Percentiles rank a stretch among this genome's conserved stretches.
Conservation (phyloP, 2,888 invertebrate genomes). For the Habrosyne pyritoides region DNA sequence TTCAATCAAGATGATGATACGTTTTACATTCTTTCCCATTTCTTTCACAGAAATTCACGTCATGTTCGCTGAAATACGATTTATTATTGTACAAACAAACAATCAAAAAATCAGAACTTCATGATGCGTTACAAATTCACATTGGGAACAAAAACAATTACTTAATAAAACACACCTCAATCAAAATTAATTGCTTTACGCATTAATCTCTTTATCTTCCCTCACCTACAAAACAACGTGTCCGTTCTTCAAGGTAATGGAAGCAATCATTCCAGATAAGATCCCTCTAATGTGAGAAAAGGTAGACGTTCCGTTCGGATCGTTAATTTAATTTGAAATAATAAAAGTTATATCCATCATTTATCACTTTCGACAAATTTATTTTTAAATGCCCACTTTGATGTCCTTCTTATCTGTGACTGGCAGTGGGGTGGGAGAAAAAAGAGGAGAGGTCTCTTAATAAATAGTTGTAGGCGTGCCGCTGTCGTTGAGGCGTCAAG, state of each 20-base stretch:
- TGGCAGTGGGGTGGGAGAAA: constrained; percentile 59
- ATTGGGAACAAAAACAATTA: constrained; percentile 80
- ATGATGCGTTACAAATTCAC: constrained; percentile 69
- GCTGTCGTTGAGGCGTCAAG: constrained; percentile 64
- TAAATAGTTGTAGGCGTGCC: constrained; percentile 71
- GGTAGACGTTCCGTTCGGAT: constrained; percentile 74
- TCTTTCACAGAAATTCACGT: no score
- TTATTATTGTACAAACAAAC: constrained; percentile 26
- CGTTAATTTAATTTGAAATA: constrained; percentile 83
- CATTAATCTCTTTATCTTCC: constrained; percentile 81
- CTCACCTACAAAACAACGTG: constrained; percentile 78
- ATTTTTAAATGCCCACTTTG: constrained; percentile 80
- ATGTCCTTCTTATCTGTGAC: constrained; percentile 74
- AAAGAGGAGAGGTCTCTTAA: constrained; percentile 58
- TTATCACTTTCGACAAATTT: constrained; percentile 84
- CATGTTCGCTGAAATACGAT: constrained; percentile 21
- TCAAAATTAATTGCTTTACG: constrained; percentile 83
- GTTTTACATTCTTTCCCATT: neutral
- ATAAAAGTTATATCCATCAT: constrained; percentile 82
- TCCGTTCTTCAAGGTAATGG: constrained; percentile 77
- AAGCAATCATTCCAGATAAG: constrained; percentile 83
- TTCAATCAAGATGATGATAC: neutral
- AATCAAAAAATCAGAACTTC: constrained; percentile 51
- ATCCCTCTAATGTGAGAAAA: constrained; percentile 83
- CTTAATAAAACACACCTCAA: constrained; percentile 82